Conservation (phyloP, 2,888 invertebrate species). For the Cerceris rybyensis region DNA sequence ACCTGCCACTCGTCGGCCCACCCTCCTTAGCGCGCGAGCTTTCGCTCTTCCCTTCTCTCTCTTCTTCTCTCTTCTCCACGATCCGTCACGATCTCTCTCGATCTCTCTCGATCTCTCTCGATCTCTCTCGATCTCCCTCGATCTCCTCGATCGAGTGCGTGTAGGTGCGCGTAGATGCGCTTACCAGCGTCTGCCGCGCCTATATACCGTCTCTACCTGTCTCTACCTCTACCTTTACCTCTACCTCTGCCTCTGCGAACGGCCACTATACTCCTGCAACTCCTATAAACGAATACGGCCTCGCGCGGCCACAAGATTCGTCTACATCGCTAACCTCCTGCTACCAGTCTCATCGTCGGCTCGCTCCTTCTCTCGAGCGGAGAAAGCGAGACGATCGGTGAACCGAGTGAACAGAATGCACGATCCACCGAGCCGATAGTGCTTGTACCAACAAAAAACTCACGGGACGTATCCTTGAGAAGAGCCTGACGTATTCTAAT, state of each 20-base stretch:
- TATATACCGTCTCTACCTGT: background rate
- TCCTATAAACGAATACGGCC: conserved; percentile 4
- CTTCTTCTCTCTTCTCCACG: background rate
- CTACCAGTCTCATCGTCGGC: conserved; percentile 27
- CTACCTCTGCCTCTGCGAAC: background rate
- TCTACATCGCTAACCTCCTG: conserved; percentile 24
- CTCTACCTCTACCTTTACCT: conserved; percentile 1
- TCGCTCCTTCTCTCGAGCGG: background rate
- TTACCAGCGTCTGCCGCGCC: background rate
- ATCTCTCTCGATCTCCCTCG: background rate
- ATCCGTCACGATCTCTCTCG: background rate
- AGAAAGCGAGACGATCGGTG: conserved; percentile 21
- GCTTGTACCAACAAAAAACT: conserved; percentile 10
- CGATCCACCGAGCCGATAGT: conserved; percentile 60
- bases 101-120: background rate
- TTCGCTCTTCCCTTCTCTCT: conserved; percentile 7
- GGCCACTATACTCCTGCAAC: background rate
- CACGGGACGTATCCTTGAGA: conserved; percentile 55
- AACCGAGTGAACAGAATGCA: conserved; percentile 50
- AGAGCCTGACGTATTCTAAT: conserved; percentile 74
- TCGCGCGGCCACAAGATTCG: conserved; percentile 21
- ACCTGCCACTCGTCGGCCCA: conserved; percentile 81
- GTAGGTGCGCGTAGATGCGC: background rate
- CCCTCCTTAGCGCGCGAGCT: conserved; percentile 71
- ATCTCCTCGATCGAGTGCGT: too few species aligned